Evolutionary conservation across 2,113 vertebrate genomes (phyloP).

Genomic region (Sceloporus tristichus): DNA sequence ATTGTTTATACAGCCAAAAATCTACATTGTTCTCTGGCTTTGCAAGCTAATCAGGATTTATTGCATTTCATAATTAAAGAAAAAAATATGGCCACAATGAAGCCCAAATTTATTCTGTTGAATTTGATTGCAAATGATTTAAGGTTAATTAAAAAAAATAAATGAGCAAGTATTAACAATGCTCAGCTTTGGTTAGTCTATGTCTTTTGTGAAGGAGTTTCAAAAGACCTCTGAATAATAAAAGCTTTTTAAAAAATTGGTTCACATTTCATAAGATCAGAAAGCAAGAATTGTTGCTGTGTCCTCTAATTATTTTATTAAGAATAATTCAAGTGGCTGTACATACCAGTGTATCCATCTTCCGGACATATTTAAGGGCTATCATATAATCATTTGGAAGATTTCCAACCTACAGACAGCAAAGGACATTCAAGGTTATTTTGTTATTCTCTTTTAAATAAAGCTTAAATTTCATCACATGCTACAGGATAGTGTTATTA

Average conservation of each 20-base stretch:
- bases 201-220: conserved; percentile 23
- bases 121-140: neutral
- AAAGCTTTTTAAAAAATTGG: conserved; percentile 15
- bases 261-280: neutral
- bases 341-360: conserved; percentile 84
- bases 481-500: neutral
- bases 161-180: neutral
- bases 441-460: conserved; percentile 9
- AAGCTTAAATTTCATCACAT: conserved; percentile 12
- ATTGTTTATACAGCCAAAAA: conserved; percentile 10
- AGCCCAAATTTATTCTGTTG: neutral
- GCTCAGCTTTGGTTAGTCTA: neutral
- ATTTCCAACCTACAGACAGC: conserved; percentile 81
- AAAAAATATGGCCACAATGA: neutral
- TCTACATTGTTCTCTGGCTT: conserved; percentile 20
- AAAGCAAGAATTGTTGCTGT: neutral
- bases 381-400: conserved; percentile 86
- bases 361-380: conserved; percentile 83
- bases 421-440: conserved; percentile 34
- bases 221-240: conserved; percentile 26
- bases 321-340: conserved; percentile 55
- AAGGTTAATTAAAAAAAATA: conserved; percentile 9
- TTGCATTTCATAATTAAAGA: conserved; percentile 13
- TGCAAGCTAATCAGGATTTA: conserved; percentile 1
- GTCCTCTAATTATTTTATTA: conserved; percentile 40